Conservation (phyloP, 2,888 invertebrate genomes). For the Chymomyza amoena region DNA sequence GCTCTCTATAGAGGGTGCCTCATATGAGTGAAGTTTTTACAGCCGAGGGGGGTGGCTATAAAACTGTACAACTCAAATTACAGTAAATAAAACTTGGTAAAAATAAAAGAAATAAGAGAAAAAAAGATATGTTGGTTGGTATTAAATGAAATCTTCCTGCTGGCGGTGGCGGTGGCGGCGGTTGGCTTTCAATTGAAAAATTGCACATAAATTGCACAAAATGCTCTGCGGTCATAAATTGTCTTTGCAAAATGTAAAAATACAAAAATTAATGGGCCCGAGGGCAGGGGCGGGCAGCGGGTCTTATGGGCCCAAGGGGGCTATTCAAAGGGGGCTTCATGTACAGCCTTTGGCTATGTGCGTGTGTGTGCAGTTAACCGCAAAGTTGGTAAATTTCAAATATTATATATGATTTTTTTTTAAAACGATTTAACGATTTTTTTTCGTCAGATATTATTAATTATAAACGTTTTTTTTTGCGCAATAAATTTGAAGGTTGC, state of each 20-base stretch:
- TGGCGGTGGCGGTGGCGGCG: conserved; percentile 3
- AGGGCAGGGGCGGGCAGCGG: neutral
- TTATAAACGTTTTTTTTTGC: neutral
- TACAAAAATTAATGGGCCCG: conserved; percentile 11
- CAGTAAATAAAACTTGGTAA: neutral
- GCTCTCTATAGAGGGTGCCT: too few relatives aligned
- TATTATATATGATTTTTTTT: conserved; percentile 29
- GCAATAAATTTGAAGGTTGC: conserved; percentile 30
- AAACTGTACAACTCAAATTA: conserved; percentile 30
- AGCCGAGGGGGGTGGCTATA: conserved; percentile 19
- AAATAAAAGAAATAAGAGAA: conserved; percentile 4
- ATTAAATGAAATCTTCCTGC: conserved; percentile 59
- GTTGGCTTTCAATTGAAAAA: conserved; percentile 61
- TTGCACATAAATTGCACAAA: conserved; percentile 69
- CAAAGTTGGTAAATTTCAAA: conserved; percentile 51
- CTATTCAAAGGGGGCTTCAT: neutral
- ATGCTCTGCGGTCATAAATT: conserved; percentile 45
- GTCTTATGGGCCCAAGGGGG: neutral
- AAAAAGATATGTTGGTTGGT: conserved; percentile 26
- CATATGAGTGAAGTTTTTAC: neutral
- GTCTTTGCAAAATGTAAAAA: conserved; percentile 17
- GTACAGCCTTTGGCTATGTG: conserved; percentile 43
- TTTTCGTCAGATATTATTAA: neutral
- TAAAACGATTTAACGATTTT: conserved; percentile 24
- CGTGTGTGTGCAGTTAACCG: conserved; percentile 66